Evolutionary conservation across 2,888 invertebrate genomes (phyloP), one percentile per base, ranked within the genome.

Genomic region (Norana najaformis): DNA sequence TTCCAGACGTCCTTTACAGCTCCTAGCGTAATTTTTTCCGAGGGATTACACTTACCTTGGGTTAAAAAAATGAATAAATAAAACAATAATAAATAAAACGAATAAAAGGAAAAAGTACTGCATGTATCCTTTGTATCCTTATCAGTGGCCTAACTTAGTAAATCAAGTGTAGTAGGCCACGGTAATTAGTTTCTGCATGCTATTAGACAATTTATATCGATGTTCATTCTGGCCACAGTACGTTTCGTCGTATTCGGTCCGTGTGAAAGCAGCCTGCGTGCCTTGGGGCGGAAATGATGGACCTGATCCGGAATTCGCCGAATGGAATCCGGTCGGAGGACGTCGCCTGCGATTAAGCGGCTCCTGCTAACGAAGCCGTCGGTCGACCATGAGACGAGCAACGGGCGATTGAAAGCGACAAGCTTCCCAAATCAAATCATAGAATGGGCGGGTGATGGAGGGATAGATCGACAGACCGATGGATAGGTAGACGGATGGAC

Each of bases 261-360:
- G 69, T 8, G 69, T 69, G 69, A 1, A n/a, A n/a, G 69, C 6
- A n/a, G n/a, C n/a, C 69, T 1, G 69, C n/a, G 69, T 69, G 69
- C n/a, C 69, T 16, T n/a, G 69, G 69, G 69, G 69, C 69, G 69
- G 69, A 69, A 69, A n/a, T 69, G 69, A 69, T 69, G 69, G 69
- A 69, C 30, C n/a, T n/a, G 69, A 69, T 69, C 69, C 69, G 69
- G 69, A 69, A 69, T 69, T 69, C 30, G 69, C n/a, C 69, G 69
- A 69, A 69, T 69, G 69, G 69, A 69, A n/a, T 69, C 69, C 69
- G 69, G 69, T n/a, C 69, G 69, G 13, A 30, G 69, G 11, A 69
- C n/a, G 69, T 69, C 69, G 69, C 30, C 14, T 69, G 69, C 30
- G 69, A 69, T 69, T 69, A 69, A 69, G 69, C 69, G 69, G 11